Evolutionary conservation across 2,113 vertebrate species (phyloP).

Genomic region (Sylvietta virens): DNA sequence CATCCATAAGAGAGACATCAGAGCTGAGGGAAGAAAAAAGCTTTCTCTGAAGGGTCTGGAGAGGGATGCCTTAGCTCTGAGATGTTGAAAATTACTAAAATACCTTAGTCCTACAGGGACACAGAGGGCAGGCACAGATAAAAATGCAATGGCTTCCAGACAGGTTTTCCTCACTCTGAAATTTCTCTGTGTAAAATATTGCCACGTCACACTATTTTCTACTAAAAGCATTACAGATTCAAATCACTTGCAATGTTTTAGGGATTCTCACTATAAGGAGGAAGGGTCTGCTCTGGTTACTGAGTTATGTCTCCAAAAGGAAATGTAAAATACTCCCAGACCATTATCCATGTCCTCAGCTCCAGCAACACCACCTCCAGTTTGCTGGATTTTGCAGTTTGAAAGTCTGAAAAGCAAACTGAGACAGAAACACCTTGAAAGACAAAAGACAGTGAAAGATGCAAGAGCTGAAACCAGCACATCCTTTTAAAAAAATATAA

Average conservation of each 20-base stretch:
- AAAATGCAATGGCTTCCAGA: not conserved
- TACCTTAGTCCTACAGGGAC: not conserved
- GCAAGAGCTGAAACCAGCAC: not conserved
- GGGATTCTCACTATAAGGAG: not conserved
- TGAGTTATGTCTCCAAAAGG: not conserved
- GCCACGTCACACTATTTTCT: rapidly evolving
- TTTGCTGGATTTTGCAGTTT: not conserved
- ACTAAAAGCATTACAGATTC: not conserved
- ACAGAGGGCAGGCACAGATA: not conserved
- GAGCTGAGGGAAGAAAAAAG: not conserved
- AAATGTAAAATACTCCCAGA: not conserved
- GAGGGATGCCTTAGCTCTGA: not conserved
- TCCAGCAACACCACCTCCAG: not conserved
- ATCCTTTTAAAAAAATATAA: not conserved
- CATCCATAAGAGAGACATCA: not conserved
- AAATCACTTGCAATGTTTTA: not conserved
- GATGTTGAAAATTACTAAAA: not conserved
- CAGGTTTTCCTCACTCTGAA: rapidly evolving
- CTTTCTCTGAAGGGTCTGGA: not conserved
- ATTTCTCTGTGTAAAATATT: not conserved
- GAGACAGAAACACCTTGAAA: not conserved
- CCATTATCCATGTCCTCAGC: rapidly evolving
- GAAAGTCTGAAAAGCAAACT: not conserved
- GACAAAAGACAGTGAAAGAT: not conserved
- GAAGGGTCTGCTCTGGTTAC: not conserved